Conservation (phyloP, 2,113 vertebrate genomes). For the Merops nubicus region DNA sequence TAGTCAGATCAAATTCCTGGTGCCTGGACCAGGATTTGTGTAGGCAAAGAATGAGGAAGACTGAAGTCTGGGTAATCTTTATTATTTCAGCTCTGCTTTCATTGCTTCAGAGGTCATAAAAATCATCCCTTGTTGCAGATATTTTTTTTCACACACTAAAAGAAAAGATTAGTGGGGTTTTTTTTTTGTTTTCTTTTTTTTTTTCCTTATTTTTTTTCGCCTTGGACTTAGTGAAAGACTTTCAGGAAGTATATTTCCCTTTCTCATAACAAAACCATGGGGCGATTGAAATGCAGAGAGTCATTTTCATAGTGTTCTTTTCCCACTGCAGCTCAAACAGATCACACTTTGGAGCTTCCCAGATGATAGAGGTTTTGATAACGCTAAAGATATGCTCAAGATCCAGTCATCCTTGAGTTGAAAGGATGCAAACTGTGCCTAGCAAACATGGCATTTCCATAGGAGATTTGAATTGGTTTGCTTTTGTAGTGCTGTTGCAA, state of each 20-base stretch:
- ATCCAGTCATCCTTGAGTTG: slow-evolving; percentile 49
- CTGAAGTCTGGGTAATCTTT: slow-evolving; percentile 8
- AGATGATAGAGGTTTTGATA: slow-evolving; percentile 38
- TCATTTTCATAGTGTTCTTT: slow-evolving; percentile 56
- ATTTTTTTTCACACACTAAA: slow-evolving; percentile 35
- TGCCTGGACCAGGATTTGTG: not conserved
- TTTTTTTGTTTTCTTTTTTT: not conserved
- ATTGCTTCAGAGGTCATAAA: slow-evolving; percentile 33
- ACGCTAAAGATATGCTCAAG: slow-evolving; percentile 36
- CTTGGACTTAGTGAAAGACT: not conserved
- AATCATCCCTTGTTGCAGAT: not conserved
- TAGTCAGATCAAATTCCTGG: not conserved
- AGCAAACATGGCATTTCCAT: slow-evolving; percentile 54
- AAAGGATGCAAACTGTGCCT: slow-evolving; percentile 55
- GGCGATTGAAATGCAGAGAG: not conserved
- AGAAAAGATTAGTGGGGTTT: not conserved
- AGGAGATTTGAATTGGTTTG: slow-evolving; percentile 57
- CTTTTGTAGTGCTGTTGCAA: slow-evolving; percentile 56
- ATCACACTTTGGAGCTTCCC: not conserved
- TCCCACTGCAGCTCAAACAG: slow-evolving; percentile 9
- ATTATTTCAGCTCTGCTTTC: slow-evolving; percentile 42
- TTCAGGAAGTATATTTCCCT: slow-evolving; percentile 56
- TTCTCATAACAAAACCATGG: slow-evolving; percentile 32
- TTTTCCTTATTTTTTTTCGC: too few relatives aligned
- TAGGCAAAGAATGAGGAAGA: not conserved